Evolutionary conservation across 2,888 invertebrate genomes (phyloP), one percentile per base, ranked within the genome.

Genomic region (Anthrax anthrax): DNA sequence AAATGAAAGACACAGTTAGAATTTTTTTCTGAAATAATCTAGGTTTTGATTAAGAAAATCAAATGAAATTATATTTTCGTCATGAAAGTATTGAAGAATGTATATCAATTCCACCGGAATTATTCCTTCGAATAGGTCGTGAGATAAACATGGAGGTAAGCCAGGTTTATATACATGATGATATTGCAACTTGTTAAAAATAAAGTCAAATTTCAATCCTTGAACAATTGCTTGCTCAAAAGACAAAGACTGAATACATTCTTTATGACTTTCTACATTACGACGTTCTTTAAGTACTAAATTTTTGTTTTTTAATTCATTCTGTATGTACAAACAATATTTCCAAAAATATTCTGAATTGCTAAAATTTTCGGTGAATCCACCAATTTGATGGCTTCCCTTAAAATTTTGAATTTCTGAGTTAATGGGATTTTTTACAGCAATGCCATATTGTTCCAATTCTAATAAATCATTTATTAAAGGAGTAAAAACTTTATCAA

Each of bases 321-420:
- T 29, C 10, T 29, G 5, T 29, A 10, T 29, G 29, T 37, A 37
- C 37, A 37, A 37, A 49, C 58, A 59, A 47, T 46, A 57, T 34
- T 59, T 44, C 46, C 59, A 60, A 42, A 57, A 54, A 47, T 55
- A 57, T 19, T 48, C 43, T 13, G 48, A 42, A 8, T 19, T 47
- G 43, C 47, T 49, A 48, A 60, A 59, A 50, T 55, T 60, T 55
- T 56, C 55, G 19, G 32, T 29, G 53, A 55, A 58, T 17, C 58
- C 59, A 36, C 58, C 59, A 19, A 61, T 49, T 49, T 56, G 53
- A 45, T 60, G 58, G 44, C 55, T 51, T 17, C 55, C 56, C 43
- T 52, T 51, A 18, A 52, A 32, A 41, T 49, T 52, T 38, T 43
- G 32, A 14, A 18, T 42, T 42, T 49, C 39, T 17, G 18, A 17